A percentile compares a stretch with the other conserved stretches of the same genome.
These are phyloP conservation scores for Channallabes apus DNA, from an alignment of 2,797 vertebrate species.

Conservation along the genomic window DNA sequence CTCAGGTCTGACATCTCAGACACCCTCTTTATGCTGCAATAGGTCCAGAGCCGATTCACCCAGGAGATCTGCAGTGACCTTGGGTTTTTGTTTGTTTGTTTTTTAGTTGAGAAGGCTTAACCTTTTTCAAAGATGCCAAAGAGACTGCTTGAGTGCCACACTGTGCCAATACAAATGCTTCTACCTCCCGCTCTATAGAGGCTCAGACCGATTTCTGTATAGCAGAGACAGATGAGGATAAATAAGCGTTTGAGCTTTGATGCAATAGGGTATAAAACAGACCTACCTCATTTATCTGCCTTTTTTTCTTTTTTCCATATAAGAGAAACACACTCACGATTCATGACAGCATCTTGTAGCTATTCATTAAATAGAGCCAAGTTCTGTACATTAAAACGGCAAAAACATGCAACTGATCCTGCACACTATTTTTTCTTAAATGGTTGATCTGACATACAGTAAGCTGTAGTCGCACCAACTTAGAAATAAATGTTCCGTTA, in stretches of 20 bases:
- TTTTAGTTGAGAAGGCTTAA: background rate
- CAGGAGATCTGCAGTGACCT: background rate
- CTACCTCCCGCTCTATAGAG: background rate
- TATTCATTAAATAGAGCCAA: background rate
- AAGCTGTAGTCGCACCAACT: too few relatives aligned
- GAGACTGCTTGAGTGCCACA: background rate
- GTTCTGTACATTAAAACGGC: too few relatives aligned
- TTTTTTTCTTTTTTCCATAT: background rate
- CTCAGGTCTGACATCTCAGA: constrained; percentile 15
- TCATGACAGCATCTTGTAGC: too few relatives aligned
- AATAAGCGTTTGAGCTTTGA: background rate
- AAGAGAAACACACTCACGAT: too few relatives aligned
- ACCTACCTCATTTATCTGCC: background rate
- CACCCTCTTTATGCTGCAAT: constrained; percentile 12
- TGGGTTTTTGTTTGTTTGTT: background rate
- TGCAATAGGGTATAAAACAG: background rate
- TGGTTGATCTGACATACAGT: too few relatives aligned
- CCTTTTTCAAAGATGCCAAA: background rate
- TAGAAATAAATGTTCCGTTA: background rate
- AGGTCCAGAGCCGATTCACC: background rate
- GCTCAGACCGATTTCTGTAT: background rate
- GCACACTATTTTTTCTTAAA: too few relatives aligned
- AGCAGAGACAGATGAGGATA: background rate
- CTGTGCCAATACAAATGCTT: background rate
- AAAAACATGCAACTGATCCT: background rate